Evolutionary conservation across 2,113 vertebrate genomes (phyloP).

Genomic region (Pseudopodoces humilis): DNA sequence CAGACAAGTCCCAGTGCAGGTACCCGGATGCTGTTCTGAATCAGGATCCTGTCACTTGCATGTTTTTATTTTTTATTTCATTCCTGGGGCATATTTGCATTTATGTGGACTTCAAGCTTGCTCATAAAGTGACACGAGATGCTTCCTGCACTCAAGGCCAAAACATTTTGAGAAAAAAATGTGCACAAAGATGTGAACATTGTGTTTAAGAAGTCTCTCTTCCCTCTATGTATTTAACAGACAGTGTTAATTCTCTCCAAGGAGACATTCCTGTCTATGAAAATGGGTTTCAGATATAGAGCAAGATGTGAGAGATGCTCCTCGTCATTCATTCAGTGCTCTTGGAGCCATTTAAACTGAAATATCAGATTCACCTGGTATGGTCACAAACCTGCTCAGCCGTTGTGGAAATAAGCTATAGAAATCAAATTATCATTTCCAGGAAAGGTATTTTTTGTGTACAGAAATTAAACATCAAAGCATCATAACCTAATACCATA

Average conservation of each 20-base stretch:
- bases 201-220: background rate
- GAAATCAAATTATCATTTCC: background rate
- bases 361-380: background rate
- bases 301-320: background rate
- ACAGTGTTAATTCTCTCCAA: background rate
- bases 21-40: background rate
- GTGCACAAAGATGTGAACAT: background rate
- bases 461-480: background rate
- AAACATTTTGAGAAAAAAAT: background rate
- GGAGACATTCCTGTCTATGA: background rate
- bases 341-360: background rate
- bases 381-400: background rate
- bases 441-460: background rate
- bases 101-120: background rate
- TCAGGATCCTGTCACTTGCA: background rate
- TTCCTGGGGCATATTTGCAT: background rate
- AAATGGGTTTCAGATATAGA: background rate
- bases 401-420: background rate
- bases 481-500: background rate
- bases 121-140: background rate
- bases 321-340: background rate
- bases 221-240: background rate
- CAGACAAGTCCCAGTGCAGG: background rate
- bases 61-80: background rate
- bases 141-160: constrained; percentile 3